Evolutionary conservation across 2,888 invertebrate genomes (phyloP), one percentile per base, ranked within the genome.

Genomic region (Mythimna impura): DNA sequence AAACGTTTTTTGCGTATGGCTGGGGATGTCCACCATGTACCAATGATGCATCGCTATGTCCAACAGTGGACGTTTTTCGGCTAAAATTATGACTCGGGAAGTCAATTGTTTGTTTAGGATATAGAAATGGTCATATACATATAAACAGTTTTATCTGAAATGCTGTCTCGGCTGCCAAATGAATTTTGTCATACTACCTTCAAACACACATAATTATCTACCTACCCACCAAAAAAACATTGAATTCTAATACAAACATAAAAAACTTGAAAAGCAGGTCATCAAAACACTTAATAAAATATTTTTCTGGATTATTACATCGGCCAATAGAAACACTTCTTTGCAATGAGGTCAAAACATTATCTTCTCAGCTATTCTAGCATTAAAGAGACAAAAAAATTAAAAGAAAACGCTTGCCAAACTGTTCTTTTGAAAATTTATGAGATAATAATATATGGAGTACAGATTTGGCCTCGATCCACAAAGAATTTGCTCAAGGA

Each of bases 391-490:
- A 50, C 20, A 40, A 40, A 30, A 40, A 40, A 22, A 50, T 40
- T 54, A 20, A 50, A 76, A 71, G 14, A 61, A 22, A 14, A 8
- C 25, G 57, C 63, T 70, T 82, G 83, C 83, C 83, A 80, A 82
- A 67, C 43, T 61, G 10, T 64, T 64, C 57, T 78, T 70, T 57
- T 34, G 30, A 65, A 73, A 72, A 78, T 81, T 73, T 71, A 84
- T 66, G 74, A 36, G 36, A 47, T 47, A 47, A 47, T 47, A 47
- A 75, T 71, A 70, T 52, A 72, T 75, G 54, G 54, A 65, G 62
- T 66, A 58, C 47, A 10, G 34, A 34, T 34, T 61, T 82, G 78
- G 72, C 78, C 40, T 47, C 40, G 20, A 54, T 73, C 83, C 70
- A 80, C 47, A 73, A 62, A 73, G 12, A 61, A 50, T 50, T 67